These are phyloP conservation scores for Rafetus swinhoei DNA, from an alignment of 2,113 vertebrate species.

Conservation along the genomic window DNA sequence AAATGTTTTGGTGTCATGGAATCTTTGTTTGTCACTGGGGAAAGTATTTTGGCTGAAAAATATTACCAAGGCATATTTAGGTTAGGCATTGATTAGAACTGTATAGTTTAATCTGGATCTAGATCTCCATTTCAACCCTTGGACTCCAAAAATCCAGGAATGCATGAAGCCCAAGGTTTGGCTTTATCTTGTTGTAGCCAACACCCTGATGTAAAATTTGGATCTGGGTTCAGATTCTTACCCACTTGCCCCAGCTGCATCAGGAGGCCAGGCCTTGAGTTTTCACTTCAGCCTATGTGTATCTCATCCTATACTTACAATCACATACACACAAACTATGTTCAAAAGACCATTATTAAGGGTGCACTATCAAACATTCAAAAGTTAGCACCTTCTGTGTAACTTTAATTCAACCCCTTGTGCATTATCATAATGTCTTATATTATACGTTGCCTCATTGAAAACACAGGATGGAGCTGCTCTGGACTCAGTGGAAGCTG, in stretches of 20 bases:
- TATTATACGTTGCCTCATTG: background rate
- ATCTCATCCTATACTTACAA: background rate
- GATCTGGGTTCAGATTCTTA: background rate
- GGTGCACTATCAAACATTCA: background rate
- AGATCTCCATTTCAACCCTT: background rate
- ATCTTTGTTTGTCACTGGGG: background rate
- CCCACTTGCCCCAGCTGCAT: background rate
- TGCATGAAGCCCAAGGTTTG: background rate
- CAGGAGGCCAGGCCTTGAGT: background rate
- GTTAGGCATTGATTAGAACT: background rate
- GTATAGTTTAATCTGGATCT: background rate
- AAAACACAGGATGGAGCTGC: background rate
- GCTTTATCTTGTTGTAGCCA: background rate
- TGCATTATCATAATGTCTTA: background rate
- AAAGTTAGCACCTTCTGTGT: background rate
- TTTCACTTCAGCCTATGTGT: background rate
- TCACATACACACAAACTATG: background rate
- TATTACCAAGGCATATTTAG: background rate
- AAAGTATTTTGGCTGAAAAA: background rate
- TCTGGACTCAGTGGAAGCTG: background rate
- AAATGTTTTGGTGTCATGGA: background rate
- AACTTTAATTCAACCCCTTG: background rate
- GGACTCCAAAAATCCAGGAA: background rate
- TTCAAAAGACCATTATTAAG: background rate
- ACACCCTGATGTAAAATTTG: background rate